Evolutionary conservation across 2,888 invertebrate genomes (phyloP).

Genomic region (Rotaria magnacalcarata): DNA sequence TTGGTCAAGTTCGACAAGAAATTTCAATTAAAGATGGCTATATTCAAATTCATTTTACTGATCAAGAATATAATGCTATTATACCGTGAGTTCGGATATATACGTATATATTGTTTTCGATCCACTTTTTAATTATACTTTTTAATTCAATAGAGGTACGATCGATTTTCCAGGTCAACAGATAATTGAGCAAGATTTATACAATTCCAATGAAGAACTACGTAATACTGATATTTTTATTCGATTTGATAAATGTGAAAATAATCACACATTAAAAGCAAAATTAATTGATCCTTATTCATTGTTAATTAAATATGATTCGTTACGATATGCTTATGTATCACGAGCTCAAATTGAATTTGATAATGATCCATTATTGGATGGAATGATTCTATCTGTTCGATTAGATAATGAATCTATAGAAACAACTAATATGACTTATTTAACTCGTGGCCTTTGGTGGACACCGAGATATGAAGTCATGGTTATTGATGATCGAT

Average conservation of each 20-base stretch:
- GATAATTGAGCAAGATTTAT: background rate
- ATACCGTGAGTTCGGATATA: background rate
- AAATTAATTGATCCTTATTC: background rate
- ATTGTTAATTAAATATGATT: background rate
- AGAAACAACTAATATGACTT: background rate
- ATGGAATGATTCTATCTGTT: conserved; percentile 1
- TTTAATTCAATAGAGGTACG: background rate
- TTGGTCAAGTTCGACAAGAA: background rate
- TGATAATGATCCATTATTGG: background rate
- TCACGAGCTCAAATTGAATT: background rate
- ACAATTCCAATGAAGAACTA: background rate
- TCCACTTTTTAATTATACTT: background rate
- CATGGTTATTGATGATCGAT: background rate
- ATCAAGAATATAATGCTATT: background rate
- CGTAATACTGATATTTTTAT: background rate
- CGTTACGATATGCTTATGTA: background rate
- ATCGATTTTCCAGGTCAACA: background rate
- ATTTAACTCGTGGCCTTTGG: conserved; percentile 11
- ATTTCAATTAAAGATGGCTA: background rate
- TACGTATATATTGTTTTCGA: background rate
- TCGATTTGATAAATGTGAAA: background rate
- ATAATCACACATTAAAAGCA: background rate
- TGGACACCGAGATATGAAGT: conserved; percentile 16
- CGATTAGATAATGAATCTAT: background rate
- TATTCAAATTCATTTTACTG: background rate